Conservation (phyloP, 1,140 invertebrate genomes). For the Trichonephila inaurata region DNA sequence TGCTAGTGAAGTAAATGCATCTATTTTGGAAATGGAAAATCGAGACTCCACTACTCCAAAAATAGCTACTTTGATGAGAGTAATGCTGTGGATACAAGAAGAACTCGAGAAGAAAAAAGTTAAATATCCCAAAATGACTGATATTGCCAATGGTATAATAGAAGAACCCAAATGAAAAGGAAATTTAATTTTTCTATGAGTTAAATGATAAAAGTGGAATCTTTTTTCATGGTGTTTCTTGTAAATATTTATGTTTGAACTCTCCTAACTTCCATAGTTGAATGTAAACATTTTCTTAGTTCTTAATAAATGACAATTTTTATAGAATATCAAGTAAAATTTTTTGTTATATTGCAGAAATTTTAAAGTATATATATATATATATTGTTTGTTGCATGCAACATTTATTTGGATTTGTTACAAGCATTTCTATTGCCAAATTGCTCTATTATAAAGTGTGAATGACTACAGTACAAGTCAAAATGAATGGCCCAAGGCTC, state of each 20-base stretch:
- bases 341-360: too few relatives aligned
- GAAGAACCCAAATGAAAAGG: slow-evolving; percentile 86
- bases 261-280: background rate
- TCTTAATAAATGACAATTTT: slow-evolving; percentile 48
- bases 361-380: too few relatives aligned
- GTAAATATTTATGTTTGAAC: slow-evolving; percentile 55
- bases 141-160: slow-evolving; percentile 84
- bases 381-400: too few relatives aligned
- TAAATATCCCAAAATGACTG: slow-evolving; percentile 95
- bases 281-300: slow-evolving; percentile 58
- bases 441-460: too few relatives aligned
- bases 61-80: slow-evolving; percentile 93
- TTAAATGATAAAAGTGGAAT: background rate
- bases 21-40: slow-evolving; percentile 95
- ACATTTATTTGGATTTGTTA: too few relatives aligned
- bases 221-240: slow-evolving; percentile 33
- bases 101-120: slow-evolving; percentile 96
- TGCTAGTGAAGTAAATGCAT: slow-evolving; percentile 97
- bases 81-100: slow-evolving; percentile 97
- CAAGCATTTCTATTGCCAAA: too few relatives aligned
- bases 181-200: background rate
- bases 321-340: background rate
- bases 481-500: too few relatives aligned
- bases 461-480: too few relatives aligned
- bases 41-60: slow-evolving; percentile 89